Evolutionary conservation across 2,797 vertebrate species (phyloP).

Genomic region (Tangara arthus): DNA sequence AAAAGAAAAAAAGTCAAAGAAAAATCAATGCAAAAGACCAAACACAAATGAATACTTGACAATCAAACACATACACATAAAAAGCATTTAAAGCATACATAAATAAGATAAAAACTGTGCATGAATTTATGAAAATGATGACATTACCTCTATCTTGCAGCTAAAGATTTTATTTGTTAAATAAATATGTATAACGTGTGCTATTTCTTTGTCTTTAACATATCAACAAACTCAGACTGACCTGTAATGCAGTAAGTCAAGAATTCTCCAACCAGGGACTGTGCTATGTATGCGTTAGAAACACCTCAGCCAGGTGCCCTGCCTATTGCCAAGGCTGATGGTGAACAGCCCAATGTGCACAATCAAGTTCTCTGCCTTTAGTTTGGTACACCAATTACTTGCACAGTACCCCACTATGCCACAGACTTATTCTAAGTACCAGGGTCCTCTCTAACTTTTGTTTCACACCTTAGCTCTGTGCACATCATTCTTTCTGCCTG

Average conservation of each 20-base stretch:
- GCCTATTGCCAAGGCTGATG: neutral
- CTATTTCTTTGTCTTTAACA: neutral
- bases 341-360: neutral
- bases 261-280: neutral
- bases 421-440: neutral
- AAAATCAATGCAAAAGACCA: constrained; percentile 66
- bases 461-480: neutral
- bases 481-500: neutral
- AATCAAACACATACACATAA: constrained; percentile 53
- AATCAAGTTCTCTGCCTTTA: neutral
- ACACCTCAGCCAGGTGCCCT: neutral
- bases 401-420: neutral
- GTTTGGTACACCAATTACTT: neutral
- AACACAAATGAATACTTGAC: constrained; percentile 55
- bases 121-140: constrained; percentile 1
- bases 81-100: constrained; percentile 51
- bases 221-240: neutral
- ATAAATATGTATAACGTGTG: neutral
- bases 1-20: constrained; percentile 62
- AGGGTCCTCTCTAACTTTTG: neutral
- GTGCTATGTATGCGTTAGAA: neutral
- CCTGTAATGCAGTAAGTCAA: neutral
- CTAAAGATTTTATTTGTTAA: neutral
- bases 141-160: constrained; percentile 2
- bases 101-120: constrained; percentile 27